A percentile compares a stretch with the other conserved stretches of the same genome.
Conservation (phyloP, 1,140 invertebrate genomes). For the Cherax quadricarinatus region DNA sequence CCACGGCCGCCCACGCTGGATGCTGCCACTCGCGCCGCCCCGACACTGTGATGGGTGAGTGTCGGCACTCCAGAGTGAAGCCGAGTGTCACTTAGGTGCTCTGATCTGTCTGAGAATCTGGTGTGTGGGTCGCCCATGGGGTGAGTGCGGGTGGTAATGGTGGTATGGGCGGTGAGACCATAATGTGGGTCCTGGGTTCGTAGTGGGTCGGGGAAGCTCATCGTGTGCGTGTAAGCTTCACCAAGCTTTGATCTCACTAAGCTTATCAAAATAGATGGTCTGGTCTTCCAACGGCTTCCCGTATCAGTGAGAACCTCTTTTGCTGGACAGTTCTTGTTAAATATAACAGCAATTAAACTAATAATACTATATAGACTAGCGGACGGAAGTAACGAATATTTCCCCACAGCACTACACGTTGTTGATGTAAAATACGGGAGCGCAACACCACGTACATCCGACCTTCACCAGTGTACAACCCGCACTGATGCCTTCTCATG, state of each 20-base stretch:
- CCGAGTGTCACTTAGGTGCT: background rate
- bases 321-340: no score
- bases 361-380: background rate
- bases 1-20: constrained; percentile 29
- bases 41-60: constrained; percentile 22
- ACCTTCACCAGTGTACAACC: constrained; percentile 28
- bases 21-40: background rate
- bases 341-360: no score
- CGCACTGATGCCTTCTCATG: background rate
- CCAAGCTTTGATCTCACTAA: background rate
- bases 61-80: background rate
- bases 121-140: background rate
- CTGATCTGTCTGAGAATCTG: background rate
- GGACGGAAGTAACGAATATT: background rate
- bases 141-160: background rate
- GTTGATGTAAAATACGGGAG: no score
- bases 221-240: constrained; percentile 2
- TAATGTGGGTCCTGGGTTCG: constrained; percentile 29
- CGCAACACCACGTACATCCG: no score
- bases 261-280: no score
- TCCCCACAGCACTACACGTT: no score
- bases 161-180: constrained; percentile 15
- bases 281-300: no score
- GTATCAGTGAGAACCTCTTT: no score
- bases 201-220: constrained; percentile 51